Evolutionary conservation across 1,140 invertebrate genomes (phyloP).

Genomic region (Oedothorax gibbosus): DNA sequence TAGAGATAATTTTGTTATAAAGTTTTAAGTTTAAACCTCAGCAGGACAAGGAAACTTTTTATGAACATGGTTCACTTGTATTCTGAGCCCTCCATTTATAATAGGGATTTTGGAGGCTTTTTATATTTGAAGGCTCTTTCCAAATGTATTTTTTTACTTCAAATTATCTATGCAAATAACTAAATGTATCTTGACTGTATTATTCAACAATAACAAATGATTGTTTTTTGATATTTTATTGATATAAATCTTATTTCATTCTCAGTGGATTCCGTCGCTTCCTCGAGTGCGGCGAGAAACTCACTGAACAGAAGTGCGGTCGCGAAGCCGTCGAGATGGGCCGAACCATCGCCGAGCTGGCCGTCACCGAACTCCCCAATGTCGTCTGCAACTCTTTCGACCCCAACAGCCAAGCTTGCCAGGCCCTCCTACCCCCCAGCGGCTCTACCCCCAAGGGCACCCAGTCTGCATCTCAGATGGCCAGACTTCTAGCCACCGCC

Average conservation of each 20-base stretch:
- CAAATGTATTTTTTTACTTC: no score
- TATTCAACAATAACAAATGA: not conserved
- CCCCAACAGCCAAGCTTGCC: conserved; percentile 49
- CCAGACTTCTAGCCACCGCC: conserved; percentile 57
- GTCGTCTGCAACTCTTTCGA: conserved; percentile 56
- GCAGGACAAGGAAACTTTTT: no score
- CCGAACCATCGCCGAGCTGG: conserved; percentile 41
- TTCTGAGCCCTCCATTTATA: no score
- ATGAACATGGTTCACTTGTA: no score
- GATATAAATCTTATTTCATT: not conserved
- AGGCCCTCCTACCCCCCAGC: conserved; percentile 52
- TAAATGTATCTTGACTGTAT: not conserved
- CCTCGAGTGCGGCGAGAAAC: conserved; percentile 49
- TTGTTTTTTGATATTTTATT: not conserved
- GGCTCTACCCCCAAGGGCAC: conserved; percentile 54
- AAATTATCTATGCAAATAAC: no score
- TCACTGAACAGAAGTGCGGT: conserved; percentile 59
- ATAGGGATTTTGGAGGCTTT: no score
- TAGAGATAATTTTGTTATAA: no score
- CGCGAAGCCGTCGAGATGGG: conserved; percentile 61
- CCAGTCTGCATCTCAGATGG: conserved; percentile 55
- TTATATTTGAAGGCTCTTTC: no score
- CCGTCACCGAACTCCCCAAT: conserved; percentile 55
- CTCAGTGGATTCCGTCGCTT: conserved; percentile 52
- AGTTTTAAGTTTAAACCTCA: no score